These are phyloP conservation scores for Oscheius sp. DNA, from an alignment of 2,888 invertebrate species.

Conservation along the genomic window DNA sequence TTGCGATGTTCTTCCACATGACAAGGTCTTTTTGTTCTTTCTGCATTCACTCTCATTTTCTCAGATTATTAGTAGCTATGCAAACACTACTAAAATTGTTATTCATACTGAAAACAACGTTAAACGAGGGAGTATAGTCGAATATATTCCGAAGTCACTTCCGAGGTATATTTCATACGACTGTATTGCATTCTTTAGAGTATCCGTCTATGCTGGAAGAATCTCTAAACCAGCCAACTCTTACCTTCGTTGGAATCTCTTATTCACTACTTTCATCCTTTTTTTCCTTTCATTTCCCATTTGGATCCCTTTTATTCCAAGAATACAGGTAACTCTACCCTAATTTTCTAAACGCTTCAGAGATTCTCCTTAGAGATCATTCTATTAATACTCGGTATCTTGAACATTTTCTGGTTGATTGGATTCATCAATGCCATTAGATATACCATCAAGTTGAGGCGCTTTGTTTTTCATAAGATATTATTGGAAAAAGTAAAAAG, in stretches of 20 bases:
- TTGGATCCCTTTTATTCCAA: conserved; percentile 60
- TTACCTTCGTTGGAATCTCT: conserved; percentile 62
- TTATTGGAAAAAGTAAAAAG: conserved; percentile 41
- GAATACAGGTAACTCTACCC: conserved; percentile 32
- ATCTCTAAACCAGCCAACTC: conserved; percentile 56
- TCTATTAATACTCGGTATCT: conserved; percentile 46
- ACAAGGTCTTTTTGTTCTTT: too few relatives aligned
- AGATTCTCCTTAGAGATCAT: conserved; percentile 58
- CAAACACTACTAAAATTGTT: too few relatives aligned
- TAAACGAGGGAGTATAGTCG: too few relatives aligned
- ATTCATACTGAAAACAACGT: too few relatives aligned
- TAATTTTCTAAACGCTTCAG: conserved; percentile 29
- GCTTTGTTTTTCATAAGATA: conserved; percentile 49
- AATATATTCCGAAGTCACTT: too few relatives aligned
- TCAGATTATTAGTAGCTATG: too few relatives aligned
- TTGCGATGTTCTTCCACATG: too few relatives aligned
- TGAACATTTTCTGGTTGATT: conserved; percentile 57
- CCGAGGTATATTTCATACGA: too few relatives aligned
- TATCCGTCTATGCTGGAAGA: conserved; percentile 13
- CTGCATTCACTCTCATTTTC: too few relatives aligned
- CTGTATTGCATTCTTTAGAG: too few relatives aligned
- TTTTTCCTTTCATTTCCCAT: conserved; percentile 58
- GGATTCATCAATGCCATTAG: conserved; percentile 58
- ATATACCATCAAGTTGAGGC: conserved; percentile 48
- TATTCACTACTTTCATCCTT: conserved; percentile 62